These are phyloP conservation scores for Cyphomyrus plagiostoma DNA, from an alignment of 2,113 vertebrate species.

Conservation along the genomic window DNA sequence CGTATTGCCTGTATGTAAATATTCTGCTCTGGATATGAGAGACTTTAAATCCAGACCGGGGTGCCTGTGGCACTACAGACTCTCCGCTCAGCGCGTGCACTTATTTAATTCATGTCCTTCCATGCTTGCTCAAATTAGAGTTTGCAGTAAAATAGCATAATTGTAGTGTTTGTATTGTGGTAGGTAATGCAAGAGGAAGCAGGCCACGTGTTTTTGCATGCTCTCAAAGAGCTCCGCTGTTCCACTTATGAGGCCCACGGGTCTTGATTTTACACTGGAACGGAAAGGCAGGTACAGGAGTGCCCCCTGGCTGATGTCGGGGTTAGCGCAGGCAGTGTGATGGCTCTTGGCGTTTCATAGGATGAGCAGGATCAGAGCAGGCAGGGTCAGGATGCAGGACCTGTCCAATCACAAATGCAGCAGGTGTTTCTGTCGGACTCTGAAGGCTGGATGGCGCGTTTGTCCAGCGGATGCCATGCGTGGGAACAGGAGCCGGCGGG, in stretches of 20 bases:
- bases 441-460: background rate
- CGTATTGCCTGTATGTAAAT: background rate
- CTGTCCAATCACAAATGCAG: background rate
- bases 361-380: background rate
- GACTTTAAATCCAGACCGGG: background rate
- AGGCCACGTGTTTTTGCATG: background rate
- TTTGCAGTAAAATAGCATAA: background rate
- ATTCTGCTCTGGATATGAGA: background rate
- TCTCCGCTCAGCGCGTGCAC: background rate
- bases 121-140: background rate
- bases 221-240: background rate
- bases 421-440: background rate
- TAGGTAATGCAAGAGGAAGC: background rate
- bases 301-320: background rate
- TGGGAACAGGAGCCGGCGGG: background rate
- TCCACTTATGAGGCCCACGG: background rate
- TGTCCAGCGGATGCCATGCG: background rate
- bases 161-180: background rate
- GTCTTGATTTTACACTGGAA: background rate
- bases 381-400: background rate
- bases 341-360: background rate
- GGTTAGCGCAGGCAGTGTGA: background rate
- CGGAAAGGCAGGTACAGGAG: background rate
- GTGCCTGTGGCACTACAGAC: background rate
- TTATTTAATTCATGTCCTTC: background rate